phyloP scores from a whole-genome alignment of 2,888 invertebrate genomes.

The Empis stercorea region DNA sequence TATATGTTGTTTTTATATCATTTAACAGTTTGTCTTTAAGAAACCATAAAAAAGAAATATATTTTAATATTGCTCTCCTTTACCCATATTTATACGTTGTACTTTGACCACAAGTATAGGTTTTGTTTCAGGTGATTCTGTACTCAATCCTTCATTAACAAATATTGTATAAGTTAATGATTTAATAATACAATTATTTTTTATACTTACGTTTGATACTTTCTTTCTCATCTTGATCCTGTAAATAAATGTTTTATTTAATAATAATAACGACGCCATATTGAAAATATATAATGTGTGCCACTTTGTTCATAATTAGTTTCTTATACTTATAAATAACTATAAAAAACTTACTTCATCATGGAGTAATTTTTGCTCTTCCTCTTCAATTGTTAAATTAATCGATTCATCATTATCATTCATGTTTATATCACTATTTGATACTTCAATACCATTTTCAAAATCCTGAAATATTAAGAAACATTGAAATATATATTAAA shows the following conservation, averaged over 20 bases:
- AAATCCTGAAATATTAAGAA: slow-evolving; percentile 10
- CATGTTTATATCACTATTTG: slow-evolving; percentile 22
- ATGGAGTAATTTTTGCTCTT: slow-evolving; percentile 60
- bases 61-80: background rate
- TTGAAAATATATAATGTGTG: no score
- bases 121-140: no score
- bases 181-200: background rate
- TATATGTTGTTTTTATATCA: no score
- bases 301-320: no score
- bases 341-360: slow-evolving; percentile 54
- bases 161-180: no score
- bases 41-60: no score
- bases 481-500: background rate
- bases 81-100: background rate
- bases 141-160: no score
- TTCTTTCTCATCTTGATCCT: slow-evolving; percentile 41
- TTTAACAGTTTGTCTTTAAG: no score
- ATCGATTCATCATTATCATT: slow-evolving; percentile 65
- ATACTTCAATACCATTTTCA: slow-evolving; percentile 17
- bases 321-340: no score
- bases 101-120: no score
- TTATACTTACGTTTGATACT: slow-evolving; percentile 44
- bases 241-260: slow-evolving; percentile 4
- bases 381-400: slow-evolving; percentile 67
- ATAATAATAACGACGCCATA: background rate